These are phyloP conservation scores for Saturnia pavonia DNA, from an alignment of 2,888 invertebrate species.

Conservation along the genomic window DNA sequence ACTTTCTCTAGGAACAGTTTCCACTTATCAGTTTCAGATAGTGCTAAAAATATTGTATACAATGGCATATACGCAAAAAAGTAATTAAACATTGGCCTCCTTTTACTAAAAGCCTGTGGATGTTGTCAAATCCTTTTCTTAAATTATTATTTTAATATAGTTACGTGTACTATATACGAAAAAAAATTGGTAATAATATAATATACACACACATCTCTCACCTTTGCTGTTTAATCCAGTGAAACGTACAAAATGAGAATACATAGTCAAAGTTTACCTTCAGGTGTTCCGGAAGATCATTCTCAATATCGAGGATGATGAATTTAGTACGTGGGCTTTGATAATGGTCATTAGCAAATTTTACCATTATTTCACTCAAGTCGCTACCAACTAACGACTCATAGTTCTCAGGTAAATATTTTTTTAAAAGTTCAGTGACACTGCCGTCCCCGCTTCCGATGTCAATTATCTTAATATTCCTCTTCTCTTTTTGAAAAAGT, in stretches of 20 bases:
- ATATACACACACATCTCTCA: too few species aligned
- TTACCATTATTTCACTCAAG: conserved; percentile 15
- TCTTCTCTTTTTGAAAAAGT: conserved; percentile 12
- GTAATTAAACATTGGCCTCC: background rate
- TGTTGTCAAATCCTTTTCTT: background rate
- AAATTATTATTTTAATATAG: conserved; percentile 17
- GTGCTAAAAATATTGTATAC: background rate
- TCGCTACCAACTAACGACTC: conserved; percentile 16
- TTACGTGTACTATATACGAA: background rate
- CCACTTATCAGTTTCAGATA: conserved; percentile 9
- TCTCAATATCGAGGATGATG: conserved; percentile 16
- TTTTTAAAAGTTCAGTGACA: conserved; percentile 21
- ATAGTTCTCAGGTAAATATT: conserved; percentile 15
- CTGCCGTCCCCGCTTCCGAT: conserved; percentile 27
- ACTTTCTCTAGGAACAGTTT: background rate
- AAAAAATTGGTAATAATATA: too few species aligned
- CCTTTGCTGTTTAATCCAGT: conserved; percentile 23
- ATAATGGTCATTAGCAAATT: conserved; percentile 18
- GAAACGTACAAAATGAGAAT: conserved; percentile 21
- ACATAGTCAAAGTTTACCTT: conserved; percentile 20
- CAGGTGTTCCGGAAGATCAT: conserved; percentile 15
- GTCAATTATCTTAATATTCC: conserved; percentile 18
- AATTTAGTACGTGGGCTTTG: conserved; percentile 12
- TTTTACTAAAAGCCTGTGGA: background rate
- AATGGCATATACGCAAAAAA: background rate